Evolutionary conservation across 2,113 vertebrate genomes (phyloP).

Genomic region (Oreocharis arfaki): DNA sequence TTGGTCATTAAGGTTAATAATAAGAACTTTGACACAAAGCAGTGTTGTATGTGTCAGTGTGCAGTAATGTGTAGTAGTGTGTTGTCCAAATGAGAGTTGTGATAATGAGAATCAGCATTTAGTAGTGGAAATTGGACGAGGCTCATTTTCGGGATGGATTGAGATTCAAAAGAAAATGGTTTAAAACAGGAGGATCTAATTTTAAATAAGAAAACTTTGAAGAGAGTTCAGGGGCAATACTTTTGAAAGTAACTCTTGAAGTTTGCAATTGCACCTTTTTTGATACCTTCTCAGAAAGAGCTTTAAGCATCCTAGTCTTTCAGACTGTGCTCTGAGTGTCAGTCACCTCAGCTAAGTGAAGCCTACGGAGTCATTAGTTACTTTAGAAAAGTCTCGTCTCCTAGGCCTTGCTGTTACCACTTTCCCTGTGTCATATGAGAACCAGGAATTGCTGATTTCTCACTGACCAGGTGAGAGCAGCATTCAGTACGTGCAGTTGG

Average conservation of each 20-base stretch:
- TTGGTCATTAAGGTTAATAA: background rate
- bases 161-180: background rate
- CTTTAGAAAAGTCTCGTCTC: background rate
- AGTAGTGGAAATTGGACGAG: background rate
- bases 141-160: background rate
- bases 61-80: background rate
- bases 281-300: background rate
- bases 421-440: background rate
- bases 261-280: background rate
- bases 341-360: background rate
- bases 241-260: background rate
- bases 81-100: background rate
- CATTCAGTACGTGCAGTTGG: rapidly evolving
- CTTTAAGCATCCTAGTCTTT: background rate
- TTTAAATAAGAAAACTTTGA: background rate
- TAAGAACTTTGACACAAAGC: background rate
- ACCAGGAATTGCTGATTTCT: background rate
- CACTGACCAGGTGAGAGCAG: background rate
- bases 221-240: background rate
- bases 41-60: background rate
- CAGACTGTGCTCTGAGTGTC: background rate
- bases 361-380: background rate
- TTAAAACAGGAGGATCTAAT: background rate
- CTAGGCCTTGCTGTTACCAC: background rate
- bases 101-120: background rate